Evolutionary conservation across 2,797 vertebrate species (phyloP), one percentile per base, ranked within the genome.

Genomic region (Gobio occitaniae): DNA sequence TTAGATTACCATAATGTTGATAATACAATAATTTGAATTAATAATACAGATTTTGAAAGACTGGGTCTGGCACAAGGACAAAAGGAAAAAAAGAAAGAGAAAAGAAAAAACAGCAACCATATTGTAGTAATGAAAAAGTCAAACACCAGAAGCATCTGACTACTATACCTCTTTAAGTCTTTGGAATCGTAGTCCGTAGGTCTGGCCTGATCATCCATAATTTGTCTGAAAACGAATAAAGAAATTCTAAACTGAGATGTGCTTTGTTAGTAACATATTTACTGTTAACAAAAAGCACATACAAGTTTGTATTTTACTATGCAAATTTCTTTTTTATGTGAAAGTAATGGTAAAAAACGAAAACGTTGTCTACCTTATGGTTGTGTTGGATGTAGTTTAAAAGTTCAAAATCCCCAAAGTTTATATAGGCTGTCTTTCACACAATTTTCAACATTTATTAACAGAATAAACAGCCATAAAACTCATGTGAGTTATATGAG

Each of bases 391-490:
- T 68, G 68, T 47, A 3, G 41, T 21, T 59, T 9, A 59, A 68
- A 21, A 70, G 38, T 70, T 41, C 5, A 47, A n/a, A 47, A 70
- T 70, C 9, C 2, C 68, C 12, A 6, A 38, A 17, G 38, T 7
- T 70, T 70, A 70, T 70, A 50, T 29, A 71, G 3, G 6, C 21
- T 7, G 4, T 25, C 2, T 50, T 50, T 29, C n/a, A 25, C n/a
- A 11, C 11, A 5, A 7, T 2, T 38, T 47, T 48, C 13, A 48
- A 48, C 41, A 72, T 50, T 72, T 50, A 29, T 72, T 50, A 72
- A 72, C 70, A 72, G 70, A 71, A 71, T 47, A 11, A 25, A n/a
- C 41, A 13, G 21, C 38, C n/a, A 47, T 47, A 47, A 72, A 72
- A 44, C 15, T 1, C 0, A 68, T 7, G 9, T 70, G 2, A 71